Evolutionary conservation across 2,888 invertebrate species (phyloP).

Genomic region (Fragum sueziense): DNA sequence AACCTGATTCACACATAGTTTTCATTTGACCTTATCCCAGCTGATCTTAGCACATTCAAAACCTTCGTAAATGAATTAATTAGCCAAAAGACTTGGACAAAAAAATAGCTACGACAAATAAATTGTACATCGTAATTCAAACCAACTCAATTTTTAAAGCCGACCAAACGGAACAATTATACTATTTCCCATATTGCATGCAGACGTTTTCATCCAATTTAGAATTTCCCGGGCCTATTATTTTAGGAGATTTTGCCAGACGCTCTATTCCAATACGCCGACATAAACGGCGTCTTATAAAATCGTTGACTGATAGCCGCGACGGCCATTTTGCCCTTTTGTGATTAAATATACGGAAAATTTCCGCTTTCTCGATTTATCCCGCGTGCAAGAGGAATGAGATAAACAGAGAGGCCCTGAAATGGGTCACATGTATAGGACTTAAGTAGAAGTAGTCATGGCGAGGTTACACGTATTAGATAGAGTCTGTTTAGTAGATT

Average conservation of each 20-base stretch:
- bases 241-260: conserved; percentile 53
- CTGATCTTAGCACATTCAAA: no score
- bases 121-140: conserved; percentile 18
- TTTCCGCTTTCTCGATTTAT: conserved; percentile 55
- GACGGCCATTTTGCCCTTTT: conserved; percentile 44
- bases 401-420: conserved; percentile 13
- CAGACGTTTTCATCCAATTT: conserved; percentile 43
- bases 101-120: no score
- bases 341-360: conserved; percentile 61
- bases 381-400: conserved; percentile 29
- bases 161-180: conserved; percentile 45
- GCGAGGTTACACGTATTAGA: no score
- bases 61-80: no score
- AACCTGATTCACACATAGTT: no score
- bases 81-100: no score
- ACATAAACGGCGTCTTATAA: conserved; percentile 31
- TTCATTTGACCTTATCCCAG: no score
- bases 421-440: no score
- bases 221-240: conserved; percentile 45
- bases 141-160: conserved; percentile 50
- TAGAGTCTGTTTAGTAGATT: no score
- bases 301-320: conserved; percentile 30
- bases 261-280: conserved; percentile 37
- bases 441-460: no score
- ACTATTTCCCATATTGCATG: conserved; percentile 34